Base-by-base conservation (phyloP, 1,140 invertebrate species). In the Phthorimaea operculella region DNA sequence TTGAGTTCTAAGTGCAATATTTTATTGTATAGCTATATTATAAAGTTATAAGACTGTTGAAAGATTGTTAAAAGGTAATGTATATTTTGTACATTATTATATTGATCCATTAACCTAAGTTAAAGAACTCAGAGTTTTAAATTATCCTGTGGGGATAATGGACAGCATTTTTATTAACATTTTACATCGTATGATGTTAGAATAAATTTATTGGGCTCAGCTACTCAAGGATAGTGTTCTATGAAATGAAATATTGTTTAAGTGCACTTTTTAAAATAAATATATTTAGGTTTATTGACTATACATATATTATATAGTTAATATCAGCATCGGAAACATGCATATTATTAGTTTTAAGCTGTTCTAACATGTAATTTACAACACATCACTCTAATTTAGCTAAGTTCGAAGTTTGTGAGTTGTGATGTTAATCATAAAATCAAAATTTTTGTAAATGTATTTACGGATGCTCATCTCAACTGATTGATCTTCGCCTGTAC, bases 31-130 rank as follows among this genome's bases (percentile, higher is more conserved):
- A 84, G 74, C 68, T 68, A 73, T 70, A 66, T 42, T 54, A 59
- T 80, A 81, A 83, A 75, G 70, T 70, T 83, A 80, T 84, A 85
- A 85, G 81, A 85, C 81, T 85, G 81, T 85, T 85, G 70, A 77
- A 81, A 79, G 71, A 79, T 81, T 84, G 77, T 83, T 83, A 75
- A 60, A 75, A 28, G 21, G 54, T 79, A 75, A 79, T 84, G 80
- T 82, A 82, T 79, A 79, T 82, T 76, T 79, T 84, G 79, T 84
- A 80, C 77, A 80, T 82, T 79, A 74, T 74, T 76, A 64, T 83
- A 79, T 80, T 74, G 66, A 81, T 76, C 72, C 68, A 75, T 74
- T 72, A 76, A 56, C n/a, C 36, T 56, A 36, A 39, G 28, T 34
- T 42, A 44, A 18, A 50, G 33, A 4, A 50, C 28, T 49, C 21